phyloP scores from a whole-genome alignment of 2,888 invertebrate genomes.

The Ptychoptera contaminata region DNA sequence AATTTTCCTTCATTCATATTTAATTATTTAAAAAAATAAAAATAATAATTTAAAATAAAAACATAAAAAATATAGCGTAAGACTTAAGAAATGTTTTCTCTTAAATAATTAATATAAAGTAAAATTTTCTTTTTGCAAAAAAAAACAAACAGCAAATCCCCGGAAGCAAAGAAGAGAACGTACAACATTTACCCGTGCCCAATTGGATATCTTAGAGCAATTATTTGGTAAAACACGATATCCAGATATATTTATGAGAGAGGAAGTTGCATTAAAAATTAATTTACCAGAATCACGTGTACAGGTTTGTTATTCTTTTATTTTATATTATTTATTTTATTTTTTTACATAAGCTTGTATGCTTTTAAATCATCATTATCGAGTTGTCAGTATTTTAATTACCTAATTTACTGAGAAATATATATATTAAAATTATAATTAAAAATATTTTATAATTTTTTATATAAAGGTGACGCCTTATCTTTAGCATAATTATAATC shows the following conservation, averaged over 20 bases:
- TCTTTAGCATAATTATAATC: too few species aligned
- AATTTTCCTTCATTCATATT: too few species aligned
- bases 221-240: slow-evolving; percentile 88
- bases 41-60: too few species aligned
- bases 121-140: too few species aligned
- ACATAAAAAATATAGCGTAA: too few species aligned
- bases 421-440: too few species aligned
- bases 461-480: too few species aligned
- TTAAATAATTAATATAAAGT: too few species aligned
- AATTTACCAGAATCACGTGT: slow-evolving; percentile 93
- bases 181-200: slow-evolving; percentile 89
- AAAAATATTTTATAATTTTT: too few species aligned
- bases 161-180: slow-evolving; percentile 87
- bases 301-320: slow-evolving; percentile 65
- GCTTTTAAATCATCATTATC: not conserved
- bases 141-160: slow-evolving; percentile 34
- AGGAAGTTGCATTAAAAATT: slow-evolving; percentile 92
- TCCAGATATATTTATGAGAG: slow-evolving; percentile 96
- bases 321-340: slow-evolving; percentile 4
- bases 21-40: too few species aligned
- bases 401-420: too few species aligned
- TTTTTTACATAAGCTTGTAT: slow-evolving; percentile 16
- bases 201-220: slow-evolving; percentile 80
- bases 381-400: not conserved
- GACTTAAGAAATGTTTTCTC: too few species aligned